Evolutionary conservation across 1,140 invertebrate genomes (phyloP), one percentile per base, ranked within the genome.

Genomic region (Myzus persicae): DNA sequence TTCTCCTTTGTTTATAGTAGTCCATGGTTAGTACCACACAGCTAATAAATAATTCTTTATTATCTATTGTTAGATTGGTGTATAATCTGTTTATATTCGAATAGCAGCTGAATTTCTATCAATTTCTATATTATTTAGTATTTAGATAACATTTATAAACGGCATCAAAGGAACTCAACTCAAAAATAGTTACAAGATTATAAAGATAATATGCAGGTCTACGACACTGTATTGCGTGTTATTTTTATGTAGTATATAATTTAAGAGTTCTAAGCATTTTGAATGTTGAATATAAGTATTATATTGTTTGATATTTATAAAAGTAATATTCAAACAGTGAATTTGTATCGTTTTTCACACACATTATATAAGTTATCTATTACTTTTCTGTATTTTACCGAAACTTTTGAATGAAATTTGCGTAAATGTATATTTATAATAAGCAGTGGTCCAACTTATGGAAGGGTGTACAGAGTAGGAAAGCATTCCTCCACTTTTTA

Each of bases 31-130:
- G 31, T 31, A 31, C 59, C 11, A 14, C 5, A 14, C 59, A 67
- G 11, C 59, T 67, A 67, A 67, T 67, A 67, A 67, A 67, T 67
- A 67, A 67, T 67, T 67, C 59, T 67, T 67, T 67, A 67, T 67
- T 67, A 67, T 67, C 31, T 67, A 67, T 67, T 67, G 59, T 67
- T 67, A 67, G 59, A 67, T 67, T 67, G 26, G 31, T 31, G 59
- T n/a, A 31, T 67, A 31, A 67, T 31, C 59, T 67, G 31, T 67
- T 67, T 67, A 31, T 31, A 11, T n/a, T 67, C 59, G n/a, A 67
- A 67, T 67, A n/a, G 9, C 59, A 67, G 8, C n/a, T 67, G 59
- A 67, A 67, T 67, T 67, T 67, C 31, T 67, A 67, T 67, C 31
- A 67, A n/a, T 67, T 67, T 67, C 59, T 67, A n/a, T 67, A 67